Percentiles rank a stretch among this genome's conserved stretches.
These are phyloP conservation scores for Phacellophora camtschatica DNA, from an alignment of 30 jellyfish, hydroid and myxozoan species.

Conservation along the genomic window DNA sequence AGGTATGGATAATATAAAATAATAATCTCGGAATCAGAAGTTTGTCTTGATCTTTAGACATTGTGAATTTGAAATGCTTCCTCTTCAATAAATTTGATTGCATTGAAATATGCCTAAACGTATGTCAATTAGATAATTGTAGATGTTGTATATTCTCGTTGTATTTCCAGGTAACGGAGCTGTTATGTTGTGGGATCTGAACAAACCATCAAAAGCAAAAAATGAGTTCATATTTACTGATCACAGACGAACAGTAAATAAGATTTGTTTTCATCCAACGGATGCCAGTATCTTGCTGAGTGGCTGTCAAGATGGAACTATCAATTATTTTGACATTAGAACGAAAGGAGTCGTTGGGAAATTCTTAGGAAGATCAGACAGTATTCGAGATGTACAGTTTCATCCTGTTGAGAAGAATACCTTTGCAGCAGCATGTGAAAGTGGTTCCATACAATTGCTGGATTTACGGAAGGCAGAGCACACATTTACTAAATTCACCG, in stretches of 20 bases:
- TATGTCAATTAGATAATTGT: too few relatives aligned
- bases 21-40: too few relatives aligned
- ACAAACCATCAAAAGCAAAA: conserved; percentile 61
- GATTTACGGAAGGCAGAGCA: conserved; percentile 86
- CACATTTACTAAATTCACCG: conserved; percentile 71
- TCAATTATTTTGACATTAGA: conserved; percentile 76
- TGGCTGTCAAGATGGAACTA: conserved; percentile 93
- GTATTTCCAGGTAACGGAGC: conserved; percentile 99
- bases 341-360: conserved; percentile 60
- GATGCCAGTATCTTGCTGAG: conserved; percentile 79
- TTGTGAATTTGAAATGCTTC: too few relatives aligned
- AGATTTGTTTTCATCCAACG: conserved; percentile 87
- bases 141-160: too few relatives aligned
- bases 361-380: conserved; percentile 87
- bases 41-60: too few relatives aligned
- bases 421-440: conserved; percentile 97
- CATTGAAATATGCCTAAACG: too few relatives aligned
- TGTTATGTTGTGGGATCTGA: conserved; percentile 91
- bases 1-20: too few relatives aligned
- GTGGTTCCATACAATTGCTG: conserved; percentile 95
- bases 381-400: conserved; percentile 96
- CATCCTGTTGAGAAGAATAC: conserved; percentile 71
- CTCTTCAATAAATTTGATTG: too few relatives aligned
- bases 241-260: conserved; percentile 90
- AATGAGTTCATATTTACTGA: conserved; percentile 83